Conservation (phyloP, 1,140 invertebrate genomes). For the Mylabris phalerata region DNA sequence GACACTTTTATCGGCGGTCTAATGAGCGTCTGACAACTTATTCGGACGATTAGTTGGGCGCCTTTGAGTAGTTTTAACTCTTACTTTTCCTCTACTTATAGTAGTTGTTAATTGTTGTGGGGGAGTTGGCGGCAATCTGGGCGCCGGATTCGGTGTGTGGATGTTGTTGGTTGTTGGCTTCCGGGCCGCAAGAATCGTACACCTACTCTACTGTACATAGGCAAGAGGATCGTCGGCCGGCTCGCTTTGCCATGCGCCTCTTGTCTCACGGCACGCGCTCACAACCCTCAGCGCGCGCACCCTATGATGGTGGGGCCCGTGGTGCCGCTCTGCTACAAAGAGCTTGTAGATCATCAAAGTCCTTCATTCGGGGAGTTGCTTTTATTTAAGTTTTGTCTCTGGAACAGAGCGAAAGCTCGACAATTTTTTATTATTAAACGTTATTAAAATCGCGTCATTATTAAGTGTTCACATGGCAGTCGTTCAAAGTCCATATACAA, state of each 20-base stretch:
- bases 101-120: no score
- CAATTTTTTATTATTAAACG: not conserved
- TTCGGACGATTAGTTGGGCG: no score
- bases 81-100: no score
- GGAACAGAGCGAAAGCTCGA: no score
- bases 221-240: conserved; percentile 16
- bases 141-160: conserved; percentile 4
- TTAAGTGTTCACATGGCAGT: conserved; percentile 31
- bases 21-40: no score
- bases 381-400: not conserved
- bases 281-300: conserved; percentile 22
- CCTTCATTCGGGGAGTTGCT: conserved; percentile 30
- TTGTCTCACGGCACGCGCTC: conserved; percentile 35
- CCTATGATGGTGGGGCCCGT: conserved; percentile 23
- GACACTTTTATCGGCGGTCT: no score
- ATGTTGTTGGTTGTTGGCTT: conserved; percentile 12
- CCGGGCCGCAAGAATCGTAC: conserved; percentile 15
- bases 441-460: not conserved
- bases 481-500: conserved; percentile 27
- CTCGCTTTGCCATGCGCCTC: conserved; percentile 36
- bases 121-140: not conserved
- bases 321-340: conserved; percentile 27
- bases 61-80: no score
- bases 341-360: conserved; percentile 26
- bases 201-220: not conserved